Evolutionary conservation across 2,797 vertebrate species (phyloP).

Genomic region (Varecia variegata): DNA sequence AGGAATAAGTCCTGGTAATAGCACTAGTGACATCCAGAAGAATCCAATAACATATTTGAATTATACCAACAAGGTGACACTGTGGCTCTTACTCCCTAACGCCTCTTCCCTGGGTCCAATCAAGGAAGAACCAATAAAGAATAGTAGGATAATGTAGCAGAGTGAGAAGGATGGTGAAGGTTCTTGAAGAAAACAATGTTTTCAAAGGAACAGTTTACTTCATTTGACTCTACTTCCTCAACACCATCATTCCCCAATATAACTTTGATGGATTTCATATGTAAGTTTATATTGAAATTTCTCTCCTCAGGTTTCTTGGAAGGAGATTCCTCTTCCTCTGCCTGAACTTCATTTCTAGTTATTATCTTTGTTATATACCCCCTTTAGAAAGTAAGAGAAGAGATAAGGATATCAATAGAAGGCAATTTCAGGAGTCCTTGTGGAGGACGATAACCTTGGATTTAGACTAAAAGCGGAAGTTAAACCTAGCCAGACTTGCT

Average conservation of each 20-base stretch:
- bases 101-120: neutral
- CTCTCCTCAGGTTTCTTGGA: neutral
- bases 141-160: neutral
- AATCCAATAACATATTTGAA: neutral
- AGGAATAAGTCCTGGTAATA: neutral
- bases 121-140: neutral
- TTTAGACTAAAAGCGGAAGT: neutral
- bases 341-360: neutral
- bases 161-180: neutral
- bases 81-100: neutral
- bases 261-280: neutral
- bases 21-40: neutral
- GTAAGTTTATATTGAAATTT: neutral
- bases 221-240: neutral
- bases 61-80: neutral
- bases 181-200: neutral
- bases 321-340: neutral
- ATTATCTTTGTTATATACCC: neutral
- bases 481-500: neutral
- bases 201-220: neutral
- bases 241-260: neutral
- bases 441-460: neutral
- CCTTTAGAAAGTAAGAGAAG: neutral
- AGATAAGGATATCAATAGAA: neutral
- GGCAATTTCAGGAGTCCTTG: neutral